phyloP scores from a whole-genome alignment of 1,140 invertebrate genomes.

The Maniola jurtina region DNA sequence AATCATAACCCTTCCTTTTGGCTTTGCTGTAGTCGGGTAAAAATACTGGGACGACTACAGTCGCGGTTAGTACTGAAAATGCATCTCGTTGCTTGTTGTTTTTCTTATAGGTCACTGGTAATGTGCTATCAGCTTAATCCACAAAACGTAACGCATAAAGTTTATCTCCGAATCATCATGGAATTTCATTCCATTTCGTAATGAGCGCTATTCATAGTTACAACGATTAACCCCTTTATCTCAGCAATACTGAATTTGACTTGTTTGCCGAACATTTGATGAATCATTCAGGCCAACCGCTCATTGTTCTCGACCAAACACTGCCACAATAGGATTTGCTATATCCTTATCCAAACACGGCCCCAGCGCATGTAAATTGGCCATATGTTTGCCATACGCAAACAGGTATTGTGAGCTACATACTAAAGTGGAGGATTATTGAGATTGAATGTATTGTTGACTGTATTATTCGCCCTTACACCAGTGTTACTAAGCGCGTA shows the following conservation, averaged over 20 bases:
- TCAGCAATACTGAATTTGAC: slow-evolving; percentile 5
- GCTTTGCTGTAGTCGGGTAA: too few relatives aligned
- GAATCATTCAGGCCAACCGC: slow-evolving; percentile 29
- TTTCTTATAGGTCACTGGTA: too few relatives aligned
- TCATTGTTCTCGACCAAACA: slow-evolving; percentile 30
- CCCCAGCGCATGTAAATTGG: slow-evolving; percentile 29
- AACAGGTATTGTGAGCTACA: slow-evolving; percentile 20
- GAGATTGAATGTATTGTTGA: slow-evolving; percentile 13
- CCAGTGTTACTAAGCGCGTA: background rate
- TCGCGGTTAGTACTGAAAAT: too few relatives aligned
- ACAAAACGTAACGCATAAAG: too few relatives aligned
- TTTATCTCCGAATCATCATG: too few relatives aligned
- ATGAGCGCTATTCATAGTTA: background rate
- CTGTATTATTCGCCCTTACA: slow-evolving; percentile 1
- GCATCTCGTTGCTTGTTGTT: too few relatives aligned
- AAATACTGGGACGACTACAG: too few relatives aligned
- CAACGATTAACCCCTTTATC: background rate
- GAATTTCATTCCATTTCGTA: too few relatives aligned
- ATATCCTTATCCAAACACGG: slow-evolving; percentile 31
- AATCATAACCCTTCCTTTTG: too few relatives aligned
- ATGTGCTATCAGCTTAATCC: too few relatives aligned
- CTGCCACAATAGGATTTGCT: slow-evolving; percentile 32
- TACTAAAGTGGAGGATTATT: slow-evolving; percentile 21
- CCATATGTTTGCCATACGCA: slow-evolving; percentile 27
- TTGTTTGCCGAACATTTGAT: slow-evolving; percentile 26